Base-by-base conservation (phyloP, 1,140 invertebrate genomes). In the Drosophila kurseongensis region DNA sequence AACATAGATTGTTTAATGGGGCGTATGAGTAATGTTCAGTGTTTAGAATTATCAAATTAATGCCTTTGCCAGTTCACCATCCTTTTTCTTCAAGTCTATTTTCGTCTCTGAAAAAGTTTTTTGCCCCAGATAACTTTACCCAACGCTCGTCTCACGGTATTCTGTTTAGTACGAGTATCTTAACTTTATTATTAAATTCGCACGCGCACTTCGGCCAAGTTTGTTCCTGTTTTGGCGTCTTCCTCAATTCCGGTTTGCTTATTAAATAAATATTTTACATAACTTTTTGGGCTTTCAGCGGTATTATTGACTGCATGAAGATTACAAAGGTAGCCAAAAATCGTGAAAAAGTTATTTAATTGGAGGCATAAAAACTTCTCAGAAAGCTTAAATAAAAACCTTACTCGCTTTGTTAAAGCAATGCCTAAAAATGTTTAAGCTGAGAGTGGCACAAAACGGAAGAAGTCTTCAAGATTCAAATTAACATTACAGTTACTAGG, bases 181-280 rank as follows among this genome's bases (percentile, higher is more conserved):
- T 60, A 78, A 82, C 74, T 82, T 82, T 82, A 69, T 78, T 82
- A 82, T 82, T 82, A 82, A 82, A 82, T 82, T 69, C 66, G 13
- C 58, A 29, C 38, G 16, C 58, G 16, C 58, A 69, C 59, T 41
- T 54, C 55, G 57, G 54, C 47, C 48, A 82, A 82, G 58, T 81
- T 81, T 63, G 44, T 57, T 58, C 52, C 47, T 44, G 44, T 38
- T 75, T 45, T 48, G 54, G 35, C 50, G 54, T 54, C 55, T 65
- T 32, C 45, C 55, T 77, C 42, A 76, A 73, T 67, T 54, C 59
- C 55, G 65, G 61, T 76, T 73, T 78, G 79, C 76, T 82, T 82
- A 78, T 82, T 78, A 82, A 82, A 82, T 82, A 82, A 82, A 82
- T 82, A 82, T 82, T 78, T 77, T 58, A 57, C 27, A 61, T 59